phyloP scores from a whole-genome alignment of 2,113 vertebrate genomes.

The Nannospalax galili region DNA sequence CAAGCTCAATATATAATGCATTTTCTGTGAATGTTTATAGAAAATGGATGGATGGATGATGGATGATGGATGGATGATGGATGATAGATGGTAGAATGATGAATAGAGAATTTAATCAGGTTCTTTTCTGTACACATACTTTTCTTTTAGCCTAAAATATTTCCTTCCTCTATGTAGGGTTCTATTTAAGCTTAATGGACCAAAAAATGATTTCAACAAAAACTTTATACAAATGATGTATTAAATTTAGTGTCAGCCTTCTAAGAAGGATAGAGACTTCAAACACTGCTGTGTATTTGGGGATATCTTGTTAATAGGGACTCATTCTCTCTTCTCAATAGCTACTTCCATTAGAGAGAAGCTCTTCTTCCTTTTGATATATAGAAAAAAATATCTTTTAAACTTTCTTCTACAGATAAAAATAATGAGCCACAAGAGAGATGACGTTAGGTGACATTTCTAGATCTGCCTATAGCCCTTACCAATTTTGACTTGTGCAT shows the following conservation, averaged over 20 bases:
- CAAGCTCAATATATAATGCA: not conserved
- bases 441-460: not conserved
- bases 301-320: not conserved
- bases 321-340: not conserved
- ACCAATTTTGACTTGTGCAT: not conserved
- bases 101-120: not conserved
- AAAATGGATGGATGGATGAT: not conserved
- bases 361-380: not conserved
- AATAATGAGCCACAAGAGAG: not conserved
- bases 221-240: not conserved
- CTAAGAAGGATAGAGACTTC: not conserved
- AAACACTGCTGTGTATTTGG: not conserved
- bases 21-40: not conserved
- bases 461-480: not conserved
- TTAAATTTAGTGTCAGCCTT: not conserved
- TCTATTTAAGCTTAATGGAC: not conserved
- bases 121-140: not conserved
- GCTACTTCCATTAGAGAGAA: not conserved
- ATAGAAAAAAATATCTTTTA: not conserved
- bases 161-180: not conserved
- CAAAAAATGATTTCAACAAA: not conserved
- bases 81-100: not conserved
- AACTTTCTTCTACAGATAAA: not conserved
- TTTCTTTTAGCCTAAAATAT: not conserved
- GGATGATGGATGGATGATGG: not conserved